Conservation (phyloP, 2,113 vertebrate species). For the Barbus barbus region DNA sequence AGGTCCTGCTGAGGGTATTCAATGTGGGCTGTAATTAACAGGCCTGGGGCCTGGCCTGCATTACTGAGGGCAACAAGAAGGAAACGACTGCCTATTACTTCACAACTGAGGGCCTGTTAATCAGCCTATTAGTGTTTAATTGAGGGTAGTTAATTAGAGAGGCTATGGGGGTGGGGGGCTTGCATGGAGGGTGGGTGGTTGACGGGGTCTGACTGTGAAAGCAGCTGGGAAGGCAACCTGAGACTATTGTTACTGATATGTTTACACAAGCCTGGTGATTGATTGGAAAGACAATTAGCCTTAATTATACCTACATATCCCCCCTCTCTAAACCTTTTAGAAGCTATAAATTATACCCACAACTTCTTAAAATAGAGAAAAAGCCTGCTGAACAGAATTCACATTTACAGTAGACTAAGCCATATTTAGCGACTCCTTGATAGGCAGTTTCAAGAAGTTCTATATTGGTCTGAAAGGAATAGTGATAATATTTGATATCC, state of each 20-base stretch:
- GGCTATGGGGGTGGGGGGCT: constrained; percentile 59
- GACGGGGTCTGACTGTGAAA: constrained; percentile 61
- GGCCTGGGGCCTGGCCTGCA: constrained; percentile 59
- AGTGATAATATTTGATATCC: not conserved
- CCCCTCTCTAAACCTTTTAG: constrained; percentile 51
- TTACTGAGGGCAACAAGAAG: constrained; percentile 67
- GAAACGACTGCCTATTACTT: constrained; percentile 73
- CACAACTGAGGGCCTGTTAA: constrained; percentile 72
- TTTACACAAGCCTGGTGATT: constrained; percentile 66
- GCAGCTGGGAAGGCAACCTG: constrained; percentile 68
- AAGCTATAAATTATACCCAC: constrained; percentile 60
- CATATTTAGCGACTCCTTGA: constrained; percentile 60
- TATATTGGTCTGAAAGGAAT: constrained; percentile 58
- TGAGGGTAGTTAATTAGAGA: constrained; percentile 77
- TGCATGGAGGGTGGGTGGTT: constrained; percentile 57
- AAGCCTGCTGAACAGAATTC: constrained; percentile 1
- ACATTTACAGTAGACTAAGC: constrained; percentile 59
- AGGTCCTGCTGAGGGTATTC: constrained; percentile 3
- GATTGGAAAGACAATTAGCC: constrained; percentile 70
- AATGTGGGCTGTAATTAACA: constrained; percentile 64
- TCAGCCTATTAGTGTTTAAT: constrained; percentile 79
- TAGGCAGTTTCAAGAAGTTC: constrained; percentile 54
- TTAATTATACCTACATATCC: constrained; percentile 71
- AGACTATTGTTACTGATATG: constrained; percentile 66
- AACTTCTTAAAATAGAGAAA: constrained; percentile 44